These are phyloP conservation scores for Taxidea taxus DNA, from an alignment of 2,113 vertebrate species.

Conservation along the genomic window DNA sequence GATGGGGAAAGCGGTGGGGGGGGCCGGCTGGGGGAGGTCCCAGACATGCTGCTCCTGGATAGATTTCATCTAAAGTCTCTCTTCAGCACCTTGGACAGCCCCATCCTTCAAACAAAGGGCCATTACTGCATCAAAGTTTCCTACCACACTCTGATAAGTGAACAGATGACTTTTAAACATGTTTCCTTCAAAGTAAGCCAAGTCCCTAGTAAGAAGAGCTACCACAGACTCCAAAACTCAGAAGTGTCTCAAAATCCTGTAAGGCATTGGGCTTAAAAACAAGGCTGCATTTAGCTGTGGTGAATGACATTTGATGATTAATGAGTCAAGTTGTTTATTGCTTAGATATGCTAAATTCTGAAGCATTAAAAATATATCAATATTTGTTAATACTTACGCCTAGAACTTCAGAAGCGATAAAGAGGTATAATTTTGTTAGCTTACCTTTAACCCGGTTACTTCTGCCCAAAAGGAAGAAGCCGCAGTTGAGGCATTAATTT, in stretches of 20 bases:
- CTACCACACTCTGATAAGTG: neutral
- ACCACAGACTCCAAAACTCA: neutral
- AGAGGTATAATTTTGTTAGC: neutral
- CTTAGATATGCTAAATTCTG: neutral
- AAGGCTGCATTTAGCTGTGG: neutral
- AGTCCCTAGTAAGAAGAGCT: neutral
- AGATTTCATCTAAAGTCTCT: neutral
- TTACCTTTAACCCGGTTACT: neutral
- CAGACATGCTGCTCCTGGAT: neutral
- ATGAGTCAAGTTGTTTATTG: neutral
- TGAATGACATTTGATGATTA: neutral
- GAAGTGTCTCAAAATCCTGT: neutral
- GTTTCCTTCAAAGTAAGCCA: neutral
- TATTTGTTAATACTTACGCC: neutral
- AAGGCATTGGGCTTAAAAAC: neutral
- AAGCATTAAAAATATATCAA: neutral
- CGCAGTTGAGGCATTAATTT: neutral
- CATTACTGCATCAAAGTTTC: neutral
- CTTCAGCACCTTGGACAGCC: slow-evolving; percentile 44
- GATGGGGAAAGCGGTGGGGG: accelerated
- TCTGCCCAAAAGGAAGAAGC: slow-evolving; percentile 12
- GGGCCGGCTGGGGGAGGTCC: neutral
- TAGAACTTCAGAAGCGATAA: neutral
- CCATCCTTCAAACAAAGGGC: neutral
- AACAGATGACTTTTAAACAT: neutral